Evolutionary conservation across 2,888 invertebrate genomes (phyloP), one percentile per base, ranked within the genome.

Genomic region (Hypsopygia costalis): DNA sequence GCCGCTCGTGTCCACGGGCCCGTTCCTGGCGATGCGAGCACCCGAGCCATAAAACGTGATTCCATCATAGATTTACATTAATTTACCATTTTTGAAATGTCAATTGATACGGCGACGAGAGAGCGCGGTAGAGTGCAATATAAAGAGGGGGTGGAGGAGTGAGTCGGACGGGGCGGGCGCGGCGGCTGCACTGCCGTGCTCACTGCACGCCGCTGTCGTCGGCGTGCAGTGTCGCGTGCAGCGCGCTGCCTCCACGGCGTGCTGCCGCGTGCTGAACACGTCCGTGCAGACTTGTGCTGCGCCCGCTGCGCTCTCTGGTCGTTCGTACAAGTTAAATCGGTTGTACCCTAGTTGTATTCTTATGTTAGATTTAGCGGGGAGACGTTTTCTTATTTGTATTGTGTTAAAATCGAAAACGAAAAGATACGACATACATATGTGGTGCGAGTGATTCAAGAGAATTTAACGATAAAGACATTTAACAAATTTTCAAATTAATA

Each of bases 401-500:
- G 79, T 81, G 80, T 83, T 81, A 64, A 59, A 62, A 55, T 33
- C 33, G 39, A 39, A 29, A 69, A 67, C 52, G 62, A 68, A 63
- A 54, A 41, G 52, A 29, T 57, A 62, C 58, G 60, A 65, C 66
- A 58, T 57, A 64, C 67, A 61, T 62, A 63, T 58, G 81, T 80
- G 85, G 82, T 81, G 87, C 79, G 81, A 81, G 83, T 82, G 86
- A 73, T 74, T 74, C 68, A 78, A 76, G 82, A 83, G 86, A 76
- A 73, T 69, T 71, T 74, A 79, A 77, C 68, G 69, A 77, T 78
- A 78, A 79, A 82, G 88, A 88, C 86, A 81, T 83, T 88, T 88
- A 87, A 88, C 86, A 86, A 88, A 87, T 87, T 87, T 83, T 85
- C 81, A 83, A 85, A 85, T 87, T 78, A 81, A 86, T 83, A 80